Percentiles rank a stretch among this genome's conserved stretches.
phyloP scores from a whole-genome alignment of 30 jellyfish, hydroid and myxozoan genomes.

The Clytia hemisphaerica region DNA sequence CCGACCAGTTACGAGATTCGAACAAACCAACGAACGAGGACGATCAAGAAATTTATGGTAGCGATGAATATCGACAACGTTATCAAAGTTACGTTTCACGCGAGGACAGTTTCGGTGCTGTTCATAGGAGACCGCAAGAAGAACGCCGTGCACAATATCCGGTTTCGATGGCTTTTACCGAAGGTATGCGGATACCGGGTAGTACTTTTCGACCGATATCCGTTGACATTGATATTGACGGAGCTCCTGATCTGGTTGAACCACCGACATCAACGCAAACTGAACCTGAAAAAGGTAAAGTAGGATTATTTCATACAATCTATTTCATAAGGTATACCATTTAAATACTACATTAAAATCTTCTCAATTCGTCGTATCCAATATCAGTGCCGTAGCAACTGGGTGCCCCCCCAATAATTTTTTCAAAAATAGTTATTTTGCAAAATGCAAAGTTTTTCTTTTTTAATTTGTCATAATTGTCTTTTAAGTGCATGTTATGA shows the following conservation, averaged over 20 bases:
- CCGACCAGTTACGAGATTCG: neutral
- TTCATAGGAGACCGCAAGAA: conserved; percentile 29
- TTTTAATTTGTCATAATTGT: neutral
- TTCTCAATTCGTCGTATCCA: too few relatives aligned
- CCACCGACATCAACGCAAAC: too few relatives aligned
- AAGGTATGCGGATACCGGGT: conserved; percentile 13
- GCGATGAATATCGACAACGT: conserved; percentile 8
- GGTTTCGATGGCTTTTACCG: conserved; percentile 40
- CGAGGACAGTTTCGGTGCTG: conserved; percentile 24
- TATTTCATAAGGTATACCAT: too few relatives aligned
- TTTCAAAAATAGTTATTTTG: neutral
- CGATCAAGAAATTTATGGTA: neutral
- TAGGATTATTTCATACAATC: too few relatives aligned
- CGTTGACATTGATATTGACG: conserved; percentile 40
- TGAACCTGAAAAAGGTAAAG: too few relatives aligned
- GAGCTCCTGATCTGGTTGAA: neutral
- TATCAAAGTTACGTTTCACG: neutral
- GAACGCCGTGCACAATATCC: conserved; percentile 49
- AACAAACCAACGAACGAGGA: neutral
- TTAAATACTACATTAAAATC: too few relatives aligned
- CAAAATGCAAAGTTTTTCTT: neutral
- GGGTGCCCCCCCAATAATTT: neutral
- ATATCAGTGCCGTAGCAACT: neutral
- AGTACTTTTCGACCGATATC: conserved; percentile 37
- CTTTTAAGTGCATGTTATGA: too few relatives aligned